These are phyloP conservation scores for Emydocephalus ijimae DNA, from an alignment of 2,113 vertebrate species.

Conservation along the genomic window DNA sequence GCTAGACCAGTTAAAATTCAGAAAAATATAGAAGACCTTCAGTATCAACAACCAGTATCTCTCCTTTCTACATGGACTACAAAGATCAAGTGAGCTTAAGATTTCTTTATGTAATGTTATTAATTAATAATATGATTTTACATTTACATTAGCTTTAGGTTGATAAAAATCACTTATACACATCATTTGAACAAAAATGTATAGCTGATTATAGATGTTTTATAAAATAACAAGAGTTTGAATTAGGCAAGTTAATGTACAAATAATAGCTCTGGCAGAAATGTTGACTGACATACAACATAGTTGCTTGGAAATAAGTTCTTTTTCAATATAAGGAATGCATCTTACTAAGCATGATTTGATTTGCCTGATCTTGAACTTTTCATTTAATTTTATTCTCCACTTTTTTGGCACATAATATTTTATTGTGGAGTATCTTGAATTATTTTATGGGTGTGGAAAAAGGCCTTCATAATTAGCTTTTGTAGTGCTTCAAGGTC, in stretches of 20 bases:
- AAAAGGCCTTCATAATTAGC: slow-evolving; percentile 72
- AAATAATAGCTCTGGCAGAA: neutral
- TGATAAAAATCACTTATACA: neutral
- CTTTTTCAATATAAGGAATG: neutral
- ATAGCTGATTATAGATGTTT: neutral
- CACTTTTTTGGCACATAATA: slow-evolving; percentile 43
- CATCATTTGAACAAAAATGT: neutral
- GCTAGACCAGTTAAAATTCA: slow-evolving; percentile 26
- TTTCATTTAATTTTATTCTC: slow-evolving; percentile 60
- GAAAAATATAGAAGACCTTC: slow-evolving; percentile 1
- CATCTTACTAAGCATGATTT: neutral
- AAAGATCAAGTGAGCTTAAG: slow-evolving; percentile 61
- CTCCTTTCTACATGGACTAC: slow-evolving; percentile 42
- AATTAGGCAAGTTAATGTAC: neutral
- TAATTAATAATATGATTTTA: neutral
- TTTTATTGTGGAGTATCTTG: slow-evolving; percentile 55
- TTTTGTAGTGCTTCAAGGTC: slow-evolving; percentile 71
- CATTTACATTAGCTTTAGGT: neutral
- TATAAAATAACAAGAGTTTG: neutral
- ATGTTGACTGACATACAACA: neutral
- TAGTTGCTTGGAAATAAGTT: neutral
- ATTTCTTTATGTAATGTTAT: slow-evolving; percentile 5
- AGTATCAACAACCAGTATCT: slow-evolving; percentile 34
- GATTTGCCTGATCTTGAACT: slow-evolving; percentile 57
- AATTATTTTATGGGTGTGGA: slow-evolving; percentile 59